These are phyloP conservation scores for Gallinago solitaria DNA, from an alignment of 2,797 vertebrate species.

Conservation along the genomic window DNA sequence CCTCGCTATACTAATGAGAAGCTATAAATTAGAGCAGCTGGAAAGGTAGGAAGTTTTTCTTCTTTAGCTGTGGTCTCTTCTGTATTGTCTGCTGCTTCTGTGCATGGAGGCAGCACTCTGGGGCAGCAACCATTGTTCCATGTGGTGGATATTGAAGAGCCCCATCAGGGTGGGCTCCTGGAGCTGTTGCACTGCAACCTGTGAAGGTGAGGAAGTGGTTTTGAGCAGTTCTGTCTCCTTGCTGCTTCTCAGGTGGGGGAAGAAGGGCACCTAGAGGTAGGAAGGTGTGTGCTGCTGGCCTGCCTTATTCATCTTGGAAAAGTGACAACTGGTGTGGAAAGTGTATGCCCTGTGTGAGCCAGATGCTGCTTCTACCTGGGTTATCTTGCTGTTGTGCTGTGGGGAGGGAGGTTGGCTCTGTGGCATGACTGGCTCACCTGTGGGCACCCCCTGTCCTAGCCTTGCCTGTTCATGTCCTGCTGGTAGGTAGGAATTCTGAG, in stretches of 20 bases:
- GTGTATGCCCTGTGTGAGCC: fast-evolving
- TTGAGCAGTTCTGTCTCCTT: fast-evolving
- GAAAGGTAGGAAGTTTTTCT: fast-evolving
- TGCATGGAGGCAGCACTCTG: fast-evolving
- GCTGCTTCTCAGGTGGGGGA: fast-evolving
- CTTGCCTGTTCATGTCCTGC: not conserved
- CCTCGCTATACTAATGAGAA: not conserved
- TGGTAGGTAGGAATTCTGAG: fast-evolving
- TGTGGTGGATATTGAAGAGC: fast-evolving
- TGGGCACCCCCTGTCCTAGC: fast-evolving
- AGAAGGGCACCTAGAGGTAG: not conserved
- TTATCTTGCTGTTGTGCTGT: fast-evolving
- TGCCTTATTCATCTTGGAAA: fast-evolving
- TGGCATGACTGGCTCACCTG: fast-evolving
- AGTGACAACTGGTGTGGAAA: not conserved
- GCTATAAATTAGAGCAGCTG: not conserved
- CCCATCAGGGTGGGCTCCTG: fast-evolving
- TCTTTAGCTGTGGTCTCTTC: fast-evolving
- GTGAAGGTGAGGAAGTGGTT: not conserved
- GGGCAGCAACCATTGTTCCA: fast-evolving
- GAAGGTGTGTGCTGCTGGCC: not conserved
- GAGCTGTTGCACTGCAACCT: not conserved
- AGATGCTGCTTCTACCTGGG: not conserved
- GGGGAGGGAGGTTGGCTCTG: not conserved
- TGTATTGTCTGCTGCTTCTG: fast-evolving